phyloP scores from a whole-genome alignment of 1,140 invertebrate species.

The Riptortus pedestris region DNA sequence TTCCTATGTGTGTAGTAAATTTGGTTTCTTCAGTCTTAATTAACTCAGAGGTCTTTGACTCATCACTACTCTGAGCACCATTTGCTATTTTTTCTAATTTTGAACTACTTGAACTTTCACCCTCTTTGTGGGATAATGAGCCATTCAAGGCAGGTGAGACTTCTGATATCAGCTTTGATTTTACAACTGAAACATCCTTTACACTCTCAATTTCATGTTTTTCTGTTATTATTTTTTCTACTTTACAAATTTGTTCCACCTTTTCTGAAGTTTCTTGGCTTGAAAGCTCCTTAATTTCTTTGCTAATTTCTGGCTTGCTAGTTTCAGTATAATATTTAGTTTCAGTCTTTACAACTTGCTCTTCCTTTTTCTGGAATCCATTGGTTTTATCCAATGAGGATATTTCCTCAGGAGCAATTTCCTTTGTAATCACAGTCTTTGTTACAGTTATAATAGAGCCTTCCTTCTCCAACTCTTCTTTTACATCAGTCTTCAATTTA shows the following conservation, averaged over 20 bases:
- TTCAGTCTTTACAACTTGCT: not conserved
- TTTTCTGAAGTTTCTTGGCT: not conserved
- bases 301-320: not conserved
- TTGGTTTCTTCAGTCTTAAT: slow-evolving; percentile 6
- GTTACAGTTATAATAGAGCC: not conserved
- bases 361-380: not conserved
- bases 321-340: not conserved
- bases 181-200: slow-evolving; percentile 1
- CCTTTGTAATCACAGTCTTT: not conserved
- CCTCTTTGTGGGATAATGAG: not conserved
- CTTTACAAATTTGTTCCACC: slow-evolving; percentile 3
- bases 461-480: no score
- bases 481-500: no score
- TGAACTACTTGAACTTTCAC: not conserved
- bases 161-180: not conserved
- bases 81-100: not conserved
- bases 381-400: not conserved
- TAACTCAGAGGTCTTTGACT: not conserved
- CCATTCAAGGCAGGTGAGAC: not conserved
- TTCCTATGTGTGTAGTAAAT: not conserved
- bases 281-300: not conserved
- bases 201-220: slow-evolving; percentile 6
- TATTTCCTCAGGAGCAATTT: not conserved
- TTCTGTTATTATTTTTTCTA: not conserved
- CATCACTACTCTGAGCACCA: not conserved